Conservation (phyloP, 2,888 invertebrate genomes). For the Coenonympha arcania region DNA sequence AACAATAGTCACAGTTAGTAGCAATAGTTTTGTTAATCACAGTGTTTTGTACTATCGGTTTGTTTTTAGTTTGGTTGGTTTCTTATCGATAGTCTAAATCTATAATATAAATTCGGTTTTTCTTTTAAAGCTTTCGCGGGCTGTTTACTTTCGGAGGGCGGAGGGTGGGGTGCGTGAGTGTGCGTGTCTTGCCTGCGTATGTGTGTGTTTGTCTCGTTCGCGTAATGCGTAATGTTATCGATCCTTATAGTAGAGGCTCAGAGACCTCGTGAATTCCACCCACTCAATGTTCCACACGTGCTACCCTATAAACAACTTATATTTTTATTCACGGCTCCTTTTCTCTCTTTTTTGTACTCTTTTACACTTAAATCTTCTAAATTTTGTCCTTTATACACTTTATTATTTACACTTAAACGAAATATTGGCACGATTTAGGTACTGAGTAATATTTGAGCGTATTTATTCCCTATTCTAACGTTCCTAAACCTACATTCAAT, state of each 20-base stretch:
- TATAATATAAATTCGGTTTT: slow-evolving; percentile 73
- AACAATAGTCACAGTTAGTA: too few species aligned
- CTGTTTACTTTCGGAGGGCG: slow-evolving; percentile 59
- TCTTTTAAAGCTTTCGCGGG: slow-evolving; percentile 59
- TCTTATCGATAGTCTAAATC: slow-evolving; percentile 29
- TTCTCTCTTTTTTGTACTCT: slow-evolving; percentile 1
- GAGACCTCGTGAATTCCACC: slow-evolving; percentile 43
- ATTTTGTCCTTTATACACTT: background rate
- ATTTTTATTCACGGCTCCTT: slow-evolving; percentile 24
- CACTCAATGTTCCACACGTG: slow-evolving; percentile 47
- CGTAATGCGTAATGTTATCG: slow-evolving; percentile 75
- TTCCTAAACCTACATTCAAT: background rate
- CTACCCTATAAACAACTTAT: slow-evolving; percentile 31
- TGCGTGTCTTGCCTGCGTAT: slow-evolving; percentile 34
- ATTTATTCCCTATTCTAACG: slow-evolving; percentile 19
- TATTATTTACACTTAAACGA: slow-evolving; percentile 25
- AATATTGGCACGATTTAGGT: slow-evolving; percentile 35
- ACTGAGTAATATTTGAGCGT: slow-evolving; percentile 31
- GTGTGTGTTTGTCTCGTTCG: slow-evolving; percentile 45
- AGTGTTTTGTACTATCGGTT: slow-evolving; percentile 52
- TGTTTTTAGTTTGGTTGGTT: background rate
- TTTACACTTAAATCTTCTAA: slow-evolving; percentile 19
- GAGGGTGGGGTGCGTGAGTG: slow-evolving; percentile 44
- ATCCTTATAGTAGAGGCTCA: slow-evolving; percentile 67
- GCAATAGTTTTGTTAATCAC: slow-evolving; percentile 32